Percentiles rank a stretch among this genome's conserved stretches.
Evolutionary conservation across 2,113 vertebrate species (phyloP).

Genomic region (Boulengeromyrus knoepffleri): DNA sequence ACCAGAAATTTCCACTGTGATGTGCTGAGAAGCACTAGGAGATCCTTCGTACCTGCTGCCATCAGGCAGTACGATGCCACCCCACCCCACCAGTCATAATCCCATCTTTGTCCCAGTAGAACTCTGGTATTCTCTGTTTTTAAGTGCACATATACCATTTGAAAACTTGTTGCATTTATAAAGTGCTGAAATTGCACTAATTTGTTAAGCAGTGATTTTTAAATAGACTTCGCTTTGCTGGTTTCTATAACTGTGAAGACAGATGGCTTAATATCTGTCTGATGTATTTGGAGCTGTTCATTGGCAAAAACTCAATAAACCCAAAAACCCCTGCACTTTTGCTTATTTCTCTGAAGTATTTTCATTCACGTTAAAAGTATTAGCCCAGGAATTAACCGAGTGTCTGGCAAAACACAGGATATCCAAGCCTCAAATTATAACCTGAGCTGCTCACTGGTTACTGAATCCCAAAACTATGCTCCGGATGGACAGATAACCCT

Average conservation of each 20-base stretch:
- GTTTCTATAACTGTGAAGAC: background rate
- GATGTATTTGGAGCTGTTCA: background rate
- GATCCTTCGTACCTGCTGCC: background rate
- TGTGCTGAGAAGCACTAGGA: background rate
- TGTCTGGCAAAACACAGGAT: background rate
- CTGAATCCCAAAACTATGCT: background rate
- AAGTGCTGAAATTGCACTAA: background rate
- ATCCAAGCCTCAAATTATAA: background rate
- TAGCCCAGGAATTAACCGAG: background rate
- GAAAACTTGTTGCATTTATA: background rate
- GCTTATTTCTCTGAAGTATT: background rate
- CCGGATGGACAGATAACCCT: background rate
- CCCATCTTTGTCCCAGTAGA: background rate
- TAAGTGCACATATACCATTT: background rate
- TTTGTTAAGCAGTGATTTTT: background rate
- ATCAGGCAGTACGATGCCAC: background rate
- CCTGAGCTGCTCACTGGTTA: background rate
- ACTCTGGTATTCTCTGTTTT: background rate
- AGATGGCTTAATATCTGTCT: constrained; percentile 3
- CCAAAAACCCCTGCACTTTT: background rate
- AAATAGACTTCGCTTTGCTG: background rate
- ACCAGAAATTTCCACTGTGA: background rate
- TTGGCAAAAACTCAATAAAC: background rate
- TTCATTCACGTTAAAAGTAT: background rate
- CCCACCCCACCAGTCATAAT: background rate